Evolutionary conservation across 2,113 vertebrate genomes (phyloP).

Genomic region (Sinocyclocheilus maitianheensis): DNA sequence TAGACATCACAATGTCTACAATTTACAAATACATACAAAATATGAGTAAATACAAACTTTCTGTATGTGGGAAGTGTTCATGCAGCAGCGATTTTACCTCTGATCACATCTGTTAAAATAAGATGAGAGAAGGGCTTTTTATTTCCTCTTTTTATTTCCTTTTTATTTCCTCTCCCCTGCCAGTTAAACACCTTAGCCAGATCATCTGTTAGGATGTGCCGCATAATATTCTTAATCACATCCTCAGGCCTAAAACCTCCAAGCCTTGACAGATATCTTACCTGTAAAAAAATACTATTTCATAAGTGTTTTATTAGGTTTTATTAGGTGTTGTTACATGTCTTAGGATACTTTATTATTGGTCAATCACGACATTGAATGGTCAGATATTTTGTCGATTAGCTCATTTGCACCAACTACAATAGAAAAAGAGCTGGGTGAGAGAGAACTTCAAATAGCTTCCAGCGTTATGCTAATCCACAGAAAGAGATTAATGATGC

Average conservation of each 20-base stretch:
- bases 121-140: neutral
- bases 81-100: neutral
- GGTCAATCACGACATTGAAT: too few species aligned
- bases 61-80: neutral
- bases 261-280: neutral
- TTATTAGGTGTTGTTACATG: neutral
- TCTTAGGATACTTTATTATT: too few species aligned
- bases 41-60: neutral
- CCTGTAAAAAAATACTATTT: neutral
- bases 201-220: slow-evolving; percentile 4
- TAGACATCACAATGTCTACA: too few species aligned
- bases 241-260: neutral
- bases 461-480: too few species aligned
- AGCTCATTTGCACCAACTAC: too few species aligned
- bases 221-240: slow-evolving; percentile 7
- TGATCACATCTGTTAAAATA: slow-evolving; percentile 10
- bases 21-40: neutral
- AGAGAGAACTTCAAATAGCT: too few species aligned
- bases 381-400: too few species aligned
- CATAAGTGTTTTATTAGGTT: too few species aligned
- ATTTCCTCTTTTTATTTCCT: neutral
- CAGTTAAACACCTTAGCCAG: neutral
- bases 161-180: slow-evolving; percentile 12
- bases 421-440: too few species aligned
- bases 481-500: too few species aligned